A percentile compares a stretch with the other conserved stretches of the same genome.
Evolutionary conservation across 2,888 invertebrate species (phyloP).

Genomic region (Eurois occulta): DNA sequence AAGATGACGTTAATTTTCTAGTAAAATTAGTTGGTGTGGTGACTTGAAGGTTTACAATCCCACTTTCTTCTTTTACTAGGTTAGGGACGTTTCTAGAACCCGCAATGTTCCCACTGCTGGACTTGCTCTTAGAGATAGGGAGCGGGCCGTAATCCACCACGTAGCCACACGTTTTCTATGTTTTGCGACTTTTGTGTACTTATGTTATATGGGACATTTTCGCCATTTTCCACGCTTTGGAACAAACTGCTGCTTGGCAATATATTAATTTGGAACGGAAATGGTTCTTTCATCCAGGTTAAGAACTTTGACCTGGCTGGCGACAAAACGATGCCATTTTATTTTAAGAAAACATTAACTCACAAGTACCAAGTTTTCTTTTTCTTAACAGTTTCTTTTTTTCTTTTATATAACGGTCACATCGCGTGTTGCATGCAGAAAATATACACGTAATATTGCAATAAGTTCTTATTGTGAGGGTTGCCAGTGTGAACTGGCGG

Average conservation of each 20-base stretch:
- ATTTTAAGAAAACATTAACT: conserved; percentile 33
- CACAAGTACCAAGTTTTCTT: background rate
- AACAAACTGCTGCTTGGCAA: background rate
- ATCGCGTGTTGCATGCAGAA: conserved; percentile 60
- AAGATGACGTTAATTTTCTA: background rate
- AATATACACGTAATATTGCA: conserved; percentile 53
- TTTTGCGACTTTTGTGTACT: background rate
- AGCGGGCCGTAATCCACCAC: background rate
- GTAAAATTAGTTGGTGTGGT: background rate
- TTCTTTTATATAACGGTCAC: conserved; percentile 44
- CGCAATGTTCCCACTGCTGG: background rate
- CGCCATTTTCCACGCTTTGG: background rate
- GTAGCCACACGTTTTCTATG: too few species aligned
- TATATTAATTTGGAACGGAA: conserved; percentile 6
- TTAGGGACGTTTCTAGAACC: background rate
- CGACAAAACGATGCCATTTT: conserved; percentile 28
- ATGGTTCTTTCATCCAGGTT: conserved; percentile 21
- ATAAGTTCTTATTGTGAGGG: conserved; percentile 48
- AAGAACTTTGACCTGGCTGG: conserved; percentile 57
- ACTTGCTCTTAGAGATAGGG: background rate
- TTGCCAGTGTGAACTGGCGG: conserved; percentile 50
- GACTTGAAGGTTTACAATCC: background rate
- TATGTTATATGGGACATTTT: background rate
- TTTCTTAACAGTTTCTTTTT: conserved; percentile 33
- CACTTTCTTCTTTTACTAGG: background rate